A percentile compares a stretch with the other conserved stretches of the same genome.
Evolutionary conservation across 2,888 invertebrate species (phyloP).

Genomic region (Sclerodermus sp.): DNA sequence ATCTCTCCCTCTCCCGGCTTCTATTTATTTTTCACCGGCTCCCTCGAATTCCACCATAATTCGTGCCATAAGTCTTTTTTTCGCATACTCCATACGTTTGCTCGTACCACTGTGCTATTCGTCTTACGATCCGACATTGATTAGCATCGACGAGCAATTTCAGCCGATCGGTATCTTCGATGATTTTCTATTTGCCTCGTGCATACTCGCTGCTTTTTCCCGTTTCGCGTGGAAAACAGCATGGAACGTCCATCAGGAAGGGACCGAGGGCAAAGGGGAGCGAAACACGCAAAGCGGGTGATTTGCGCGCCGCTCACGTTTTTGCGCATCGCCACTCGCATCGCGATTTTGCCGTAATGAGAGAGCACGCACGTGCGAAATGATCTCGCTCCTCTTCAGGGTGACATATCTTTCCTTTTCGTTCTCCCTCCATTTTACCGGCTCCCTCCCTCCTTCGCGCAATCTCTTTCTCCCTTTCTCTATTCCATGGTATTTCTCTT

Average conservation of each 20-base stretch:
- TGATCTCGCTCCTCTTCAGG: constrained; percentile 16
- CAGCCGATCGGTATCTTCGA: too few relatives aligned
- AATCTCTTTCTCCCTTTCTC: background rate
- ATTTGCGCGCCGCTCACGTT: constrained; percentile 51
- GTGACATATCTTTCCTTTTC: constrained; percentile 16
- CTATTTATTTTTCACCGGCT: too few relatives aligned
- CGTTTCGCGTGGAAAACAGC: too few relatives aligned
- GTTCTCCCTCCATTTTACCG: constrained; percentile 5
- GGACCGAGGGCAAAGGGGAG: background rate
- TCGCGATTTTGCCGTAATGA: constrained; percentile 49
- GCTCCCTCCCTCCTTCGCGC: constrained; percentile 3
- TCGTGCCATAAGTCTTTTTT: too few relatives aligned
- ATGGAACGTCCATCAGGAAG: background rate
- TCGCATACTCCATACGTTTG: too few relatives aligned
- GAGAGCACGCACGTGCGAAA: constrained; percentile 45
- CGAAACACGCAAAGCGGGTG: constrained; percentile 34
- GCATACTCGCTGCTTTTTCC: too few relatives aligned
- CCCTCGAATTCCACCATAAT: too few relatives aligned
- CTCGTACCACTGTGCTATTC: too few relatives aligned
- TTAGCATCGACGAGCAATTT: too few relatives aligned
- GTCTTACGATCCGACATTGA: too few relatives aligned
- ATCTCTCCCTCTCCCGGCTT: too few relatives aligned
- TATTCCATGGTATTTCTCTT: background rate
- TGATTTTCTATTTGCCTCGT: too few relatives aligned
- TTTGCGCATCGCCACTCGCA: constrained; percentile 42